These are phyloP conservation scores for Busseola fusca DNA, from an alignment of 2,888 invertebrate species.

Conservation along the genomic window DNA sequence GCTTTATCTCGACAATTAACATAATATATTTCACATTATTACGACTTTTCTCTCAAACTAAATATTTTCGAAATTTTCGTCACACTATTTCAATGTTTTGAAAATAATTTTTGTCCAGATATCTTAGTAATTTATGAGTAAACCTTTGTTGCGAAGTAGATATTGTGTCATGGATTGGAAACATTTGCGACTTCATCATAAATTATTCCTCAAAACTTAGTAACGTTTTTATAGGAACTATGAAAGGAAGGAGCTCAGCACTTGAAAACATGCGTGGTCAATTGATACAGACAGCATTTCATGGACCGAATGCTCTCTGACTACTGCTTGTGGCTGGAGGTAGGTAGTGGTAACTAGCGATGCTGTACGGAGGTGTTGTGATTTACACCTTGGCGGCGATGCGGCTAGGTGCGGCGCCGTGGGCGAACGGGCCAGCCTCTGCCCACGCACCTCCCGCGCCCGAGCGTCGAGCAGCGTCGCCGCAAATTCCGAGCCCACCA, in stretches of 20 bases:
- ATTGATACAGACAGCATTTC: constrained; percentile 17
- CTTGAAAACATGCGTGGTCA: background rate
- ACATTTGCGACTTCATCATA: background rate
- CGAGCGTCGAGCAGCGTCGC: constrained; percentile 67
- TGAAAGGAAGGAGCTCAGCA: background rate
- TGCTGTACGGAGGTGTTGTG: constrained; percentile 67
- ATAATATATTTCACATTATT: background rate
- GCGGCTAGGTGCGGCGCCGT: constrained; percentile 84
- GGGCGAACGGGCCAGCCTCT: constrained; percentile 80
- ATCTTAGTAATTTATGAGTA: background rate
- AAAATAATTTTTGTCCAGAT: background rate
- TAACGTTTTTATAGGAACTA: background rate
- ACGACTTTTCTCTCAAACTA: background rate
- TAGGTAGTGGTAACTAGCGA: constrained; percentile 61
- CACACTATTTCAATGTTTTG: background rate
- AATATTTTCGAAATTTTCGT: no score
- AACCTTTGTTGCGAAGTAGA: background rate
- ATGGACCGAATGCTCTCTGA: constrained; percentile 17
- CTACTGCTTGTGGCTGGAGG: constrained; percentile 36
- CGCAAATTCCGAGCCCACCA: constrained; percentile 84
- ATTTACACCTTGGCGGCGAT: constrained; percentile 77
- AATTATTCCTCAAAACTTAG: background rate
- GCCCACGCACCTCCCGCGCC: constrained; percentile 78
- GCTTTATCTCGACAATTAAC: no score
- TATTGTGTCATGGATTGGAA: background rate